Conservation (phyloP, 2,888 invertebrate genomes). For the Nomada fabriciana region DNA sequence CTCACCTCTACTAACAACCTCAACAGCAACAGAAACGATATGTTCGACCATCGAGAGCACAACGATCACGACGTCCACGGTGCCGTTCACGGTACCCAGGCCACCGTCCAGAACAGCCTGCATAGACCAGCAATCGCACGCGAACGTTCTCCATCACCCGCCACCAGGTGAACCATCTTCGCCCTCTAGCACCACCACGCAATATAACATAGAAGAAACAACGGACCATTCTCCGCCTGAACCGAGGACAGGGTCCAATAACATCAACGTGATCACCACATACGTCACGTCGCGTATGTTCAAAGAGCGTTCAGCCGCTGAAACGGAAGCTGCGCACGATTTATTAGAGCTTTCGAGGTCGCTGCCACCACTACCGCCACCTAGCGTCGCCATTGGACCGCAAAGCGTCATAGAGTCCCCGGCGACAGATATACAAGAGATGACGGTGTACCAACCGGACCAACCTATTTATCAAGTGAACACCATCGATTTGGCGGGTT, state of each 20-base stretch:
- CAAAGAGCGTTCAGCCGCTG: slow-evolving; percentile 87
- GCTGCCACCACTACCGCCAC: slow-evolving; percentile 90
- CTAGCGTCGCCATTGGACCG: slow-evolving; percentile 88
- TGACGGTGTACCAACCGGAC: slow-evolving; percentile 80
- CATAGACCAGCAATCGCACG: slow-evolving; percentile 19
- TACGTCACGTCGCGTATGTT: slow-evolving; percentile 72
- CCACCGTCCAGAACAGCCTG: slow-evolving; percentile 33
- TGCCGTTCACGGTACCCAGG: slow-evolving; percentile 26
- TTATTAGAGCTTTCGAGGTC: slow-evolving; percentile 91
- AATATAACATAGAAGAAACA: slow-evolving; percentile 50
- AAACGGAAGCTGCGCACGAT: slow-evolving; percentile 95
- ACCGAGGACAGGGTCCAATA: slow-evolving; percentile 47
- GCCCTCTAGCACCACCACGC: slow-evolving; percentile 45
- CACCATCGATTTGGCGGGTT: slow-evolving; percentile 78
- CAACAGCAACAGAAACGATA: slow-evolving; percentile 25
- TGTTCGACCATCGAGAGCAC: slow-evolving; percentile 21
- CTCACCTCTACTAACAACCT: slow-evolving; percentile 1
- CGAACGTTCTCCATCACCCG: slow-evolving; percentile 43
- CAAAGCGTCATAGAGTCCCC: slow-evolving; percentile 85
- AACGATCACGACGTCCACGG: slow-evolving; percentile 33
- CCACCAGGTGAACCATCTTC: slow-evolving; percentile 50
- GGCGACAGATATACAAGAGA: slow-evolving; percentile 81
- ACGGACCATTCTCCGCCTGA: slow-evolving; percentile 17
- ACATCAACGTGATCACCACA: slow-evolving; percentile 60
- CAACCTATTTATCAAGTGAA: slow-evolving; percentile 81